These are phyloP conservation scores for Sebastes alutus DNA, from an alignment of 2,797 vertebrate species.

Conservation along the genomic window DNA sequence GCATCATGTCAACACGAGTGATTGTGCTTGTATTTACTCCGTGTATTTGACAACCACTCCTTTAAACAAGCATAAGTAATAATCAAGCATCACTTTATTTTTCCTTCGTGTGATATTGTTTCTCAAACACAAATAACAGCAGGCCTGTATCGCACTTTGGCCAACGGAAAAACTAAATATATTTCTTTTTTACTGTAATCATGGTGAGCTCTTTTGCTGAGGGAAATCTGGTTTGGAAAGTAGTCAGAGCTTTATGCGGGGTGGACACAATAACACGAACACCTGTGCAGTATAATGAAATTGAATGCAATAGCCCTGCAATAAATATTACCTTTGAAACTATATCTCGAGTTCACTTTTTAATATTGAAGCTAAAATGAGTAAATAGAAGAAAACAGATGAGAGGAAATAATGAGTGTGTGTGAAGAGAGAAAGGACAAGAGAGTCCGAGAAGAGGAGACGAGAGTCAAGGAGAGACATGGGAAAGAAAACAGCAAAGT, in stretches of 20 bases:
- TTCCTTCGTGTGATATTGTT: slow-evolving; percentile 51
- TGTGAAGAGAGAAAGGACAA: not conserved
- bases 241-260: not conserved
- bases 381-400: not conserved
- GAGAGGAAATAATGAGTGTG: not conserved
- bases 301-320: not conserved
- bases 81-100: slow-evolving; percentile 69
- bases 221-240: not conserved
- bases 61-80: slow-evolving; percentile 68
- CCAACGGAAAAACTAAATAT: slow-evolving; percentile 28
- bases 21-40: slow-evolving; percentile 50
- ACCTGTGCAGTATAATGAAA: slow-evolving; percentile 15
- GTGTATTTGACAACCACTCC: slow-evolving; percentile 53
- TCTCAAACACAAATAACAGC: slow-evolving; percentile 77
- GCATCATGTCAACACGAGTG: slow-evolving; percentile 55
- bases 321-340: not conserved
- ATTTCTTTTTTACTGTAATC: slow-evolving; percentile 24
- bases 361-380: not conserved
- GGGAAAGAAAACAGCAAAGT: not conserved
- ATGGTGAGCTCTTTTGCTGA: slow-evolving; percentile 5
- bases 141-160: slow-evolving; percentile 27
- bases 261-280: slow-evolving; percentile 19
- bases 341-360: not conserved
- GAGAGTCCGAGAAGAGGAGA: not conserved
- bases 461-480: not conserved